Base-by-base conservation (phyloP, 2,888 invertebrate species). In the Latrodectus elegans region DNA sequence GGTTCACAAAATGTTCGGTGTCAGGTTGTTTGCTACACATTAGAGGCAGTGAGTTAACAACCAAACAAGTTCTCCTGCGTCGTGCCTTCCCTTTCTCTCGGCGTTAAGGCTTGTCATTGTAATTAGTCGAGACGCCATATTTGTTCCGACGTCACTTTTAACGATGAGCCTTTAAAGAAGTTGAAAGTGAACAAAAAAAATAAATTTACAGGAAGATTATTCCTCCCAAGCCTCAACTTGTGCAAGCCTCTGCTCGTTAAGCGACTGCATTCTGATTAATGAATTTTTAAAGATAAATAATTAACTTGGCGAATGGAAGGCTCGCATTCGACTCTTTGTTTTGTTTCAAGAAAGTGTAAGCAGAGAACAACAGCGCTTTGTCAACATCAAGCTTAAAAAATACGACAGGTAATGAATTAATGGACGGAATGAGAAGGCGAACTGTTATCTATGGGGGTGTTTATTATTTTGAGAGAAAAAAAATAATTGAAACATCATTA, bases 21-120 rank as follows among this genome's bases (percentile, higher is more conserved):
- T 87, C 86, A 60, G 86, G 86, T 87, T 81, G 86, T 81, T 81
- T 87, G 86, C 80, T 80, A 81, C 86, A 87, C 81, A 80, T 84
- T 79, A 79, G 84, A 84, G 67, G 79, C 72, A 55, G 70, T n/a
- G 78, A 75, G 79, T 75, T 86, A 86, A 86, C 85, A 86, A 86
- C 85, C 85, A 86, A 80, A 80, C 85, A 86, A 80, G 75, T 68
- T 68, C 55, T 75, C 49, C 53, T 22, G 53, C 15, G 12, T 60
- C 55, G 60, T 49, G 38, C 72, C 64, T 71, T 52, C 26, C 17
- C 60, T 1, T 9, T 38, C 38, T 2, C 38, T 38, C 38, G 38
- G 38, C 38, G 38, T 38, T 38, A 38, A 38, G n/a, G 55, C n/a
- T 38, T 14, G 49, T 38, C 53, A 52, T 60, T 67, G 86, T 87